Conservation (phyloP, 2,113 vertebrate species). For the Dendropsophus ebraccatus region DNA sequence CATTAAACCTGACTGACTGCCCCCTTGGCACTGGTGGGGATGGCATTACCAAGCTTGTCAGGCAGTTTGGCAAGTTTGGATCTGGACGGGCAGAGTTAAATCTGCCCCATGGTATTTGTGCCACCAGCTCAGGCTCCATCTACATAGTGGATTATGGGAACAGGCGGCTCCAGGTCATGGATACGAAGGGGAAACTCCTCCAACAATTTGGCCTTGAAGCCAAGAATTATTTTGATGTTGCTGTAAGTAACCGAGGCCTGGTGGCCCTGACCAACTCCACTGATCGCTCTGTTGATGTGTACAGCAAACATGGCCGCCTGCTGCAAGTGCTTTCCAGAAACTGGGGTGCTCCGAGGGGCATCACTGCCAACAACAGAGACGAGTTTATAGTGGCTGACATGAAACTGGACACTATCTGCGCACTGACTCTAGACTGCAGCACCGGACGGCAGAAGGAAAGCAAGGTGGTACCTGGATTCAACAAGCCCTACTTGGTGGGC, state of each 20-base stretch:
- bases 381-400: conserved; percentile 80
- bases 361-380: conserved; percentile 71
- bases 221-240: conserved; percentile 78
- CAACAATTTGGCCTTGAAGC: conserved; percentile 72
- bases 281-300: conserved; percentile 74
- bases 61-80: conserved; percentile 79
- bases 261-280: conserved; percentile 77
- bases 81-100: conserved; percentile 76
- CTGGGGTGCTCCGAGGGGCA: conserved; percentile 77
- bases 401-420: conserved; percentile 72
- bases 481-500: conserved; percentile 77
- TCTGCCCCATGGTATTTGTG: conserved; percentile 76
- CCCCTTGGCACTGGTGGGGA: conserved; percentile 56
- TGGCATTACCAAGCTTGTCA: conserved; percentile 54
- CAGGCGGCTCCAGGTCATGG: conserved; percentile 76
- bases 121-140: conserved; percentile 72
- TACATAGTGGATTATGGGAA: conserved; percentile 82
- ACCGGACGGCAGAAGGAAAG: conserved; percentile 71
- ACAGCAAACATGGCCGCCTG: conserved; percentile 74
- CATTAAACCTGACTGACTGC: conserved; percentile 50
- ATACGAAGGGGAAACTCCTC: conserved; percentile 71
- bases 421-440: conserved; percentile 71
- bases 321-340: conserved; percentile 68
- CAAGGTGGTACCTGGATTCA: conserved; percentile 75
- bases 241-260: conserved; percentile 75